These are phyloP conservation scores for Scaptomyza parva DNA, from an alignment of 2,888 invertebrate species.

Conservation along the genomic window DNA sequence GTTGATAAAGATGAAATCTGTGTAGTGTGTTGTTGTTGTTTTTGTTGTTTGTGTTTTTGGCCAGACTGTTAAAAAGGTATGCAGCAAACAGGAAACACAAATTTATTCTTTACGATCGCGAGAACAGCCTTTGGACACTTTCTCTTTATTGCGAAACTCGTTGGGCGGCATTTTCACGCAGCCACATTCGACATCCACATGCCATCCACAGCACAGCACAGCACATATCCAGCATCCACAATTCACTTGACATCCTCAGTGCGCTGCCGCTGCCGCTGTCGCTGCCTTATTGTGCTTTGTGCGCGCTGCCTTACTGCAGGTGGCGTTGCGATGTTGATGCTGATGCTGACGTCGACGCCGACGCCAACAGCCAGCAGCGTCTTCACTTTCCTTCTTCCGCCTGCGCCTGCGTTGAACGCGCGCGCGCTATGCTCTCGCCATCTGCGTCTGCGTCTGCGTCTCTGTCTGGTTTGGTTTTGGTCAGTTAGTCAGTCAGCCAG, in stretches of 20 bases:
- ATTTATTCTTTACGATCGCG: constrained; percentile 82
- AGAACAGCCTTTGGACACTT: constrained; percentile 82
- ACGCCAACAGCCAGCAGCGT: constrained; percentile 22
- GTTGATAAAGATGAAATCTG: constrained; percentile 56
- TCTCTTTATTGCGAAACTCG: constrained; percentile 81
- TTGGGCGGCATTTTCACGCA: constrained; percentile 80
- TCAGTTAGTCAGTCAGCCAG: constrained; percentile 38
- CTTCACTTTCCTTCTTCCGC: constrained; percentile 74
- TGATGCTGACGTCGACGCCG: constrained; percentile 13
- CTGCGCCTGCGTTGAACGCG: constrained; percentile 42
- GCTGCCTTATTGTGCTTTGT: constrained; percentile 15
- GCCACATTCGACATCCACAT: constrained; percentile 32
- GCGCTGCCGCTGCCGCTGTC: constrained; percentile 4
- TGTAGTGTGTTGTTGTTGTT: constrained; percentile 9
- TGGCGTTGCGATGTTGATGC: constrained; percentile 23
- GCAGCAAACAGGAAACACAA: constrained; percentile 80
- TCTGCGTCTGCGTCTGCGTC: constrained; percentile 15
- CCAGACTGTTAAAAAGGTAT: constrained; percentile 44
- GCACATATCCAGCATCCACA: constrained; percentile 22
- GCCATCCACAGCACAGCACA: constrained; percentile 13
- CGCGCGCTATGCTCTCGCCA: constrained; percentile 13
- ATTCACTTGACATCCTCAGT: constrained; percentile 59
- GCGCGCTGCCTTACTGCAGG: too few species aligned
- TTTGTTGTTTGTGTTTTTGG: constrained; percentile 22
- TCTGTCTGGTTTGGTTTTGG: constrained; percentile 51